These are phyloP conservation scores for Ceryle rudis DNA, from an alignment of 2,797 vertebrate species.

Conservation along the genomic window DNA sequence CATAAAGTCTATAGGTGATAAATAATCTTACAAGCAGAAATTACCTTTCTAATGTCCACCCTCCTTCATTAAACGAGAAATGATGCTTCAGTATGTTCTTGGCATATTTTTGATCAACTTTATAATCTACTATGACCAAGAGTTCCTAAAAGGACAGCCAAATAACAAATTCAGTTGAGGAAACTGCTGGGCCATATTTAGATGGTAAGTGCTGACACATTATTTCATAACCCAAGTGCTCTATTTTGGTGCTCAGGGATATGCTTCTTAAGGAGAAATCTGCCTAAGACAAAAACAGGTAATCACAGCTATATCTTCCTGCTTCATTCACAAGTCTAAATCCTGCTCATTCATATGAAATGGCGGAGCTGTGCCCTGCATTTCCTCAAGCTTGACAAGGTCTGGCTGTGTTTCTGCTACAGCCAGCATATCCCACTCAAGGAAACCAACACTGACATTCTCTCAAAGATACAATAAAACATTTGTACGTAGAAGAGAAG, in stretches of 20 bases:
- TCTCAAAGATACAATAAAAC: neutral
- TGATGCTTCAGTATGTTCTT: neutral
- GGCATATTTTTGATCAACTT: neutral
- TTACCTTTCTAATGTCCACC: neutral
- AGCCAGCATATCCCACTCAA: neutral
- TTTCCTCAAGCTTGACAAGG: neutral
- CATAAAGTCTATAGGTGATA: neutral
- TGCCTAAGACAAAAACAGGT: neutral
- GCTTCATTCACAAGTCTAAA: neutral
- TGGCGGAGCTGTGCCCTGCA: neutral
- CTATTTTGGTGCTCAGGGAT: neutral
- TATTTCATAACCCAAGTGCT: neutral
- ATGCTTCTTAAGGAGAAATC: neutral
- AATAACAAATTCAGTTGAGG: neutral
- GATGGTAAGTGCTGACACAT: neutral
- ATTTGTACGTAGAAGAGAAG: neutral
- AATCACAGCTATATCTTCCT: neutral
- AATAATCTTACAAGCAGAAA: neutral
- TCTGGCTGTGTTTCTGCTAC: neutral
- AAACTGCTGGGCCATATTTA: neutral
- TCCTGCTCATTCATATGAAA: fast-evolving
- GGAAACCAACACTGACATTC: neutral
- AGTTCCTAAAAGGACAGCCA: neutral
- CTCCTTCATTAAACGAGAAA: neutral
- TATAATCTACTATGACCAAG: neutral